A percentile compares a stretch with the other conserved stretches of the same genome.
These are phyloP conservation scores for Rhabditoides inermis DNA, from an alignment of 2,888 invertebrate species.

Conservation along the genomic window DNA sequence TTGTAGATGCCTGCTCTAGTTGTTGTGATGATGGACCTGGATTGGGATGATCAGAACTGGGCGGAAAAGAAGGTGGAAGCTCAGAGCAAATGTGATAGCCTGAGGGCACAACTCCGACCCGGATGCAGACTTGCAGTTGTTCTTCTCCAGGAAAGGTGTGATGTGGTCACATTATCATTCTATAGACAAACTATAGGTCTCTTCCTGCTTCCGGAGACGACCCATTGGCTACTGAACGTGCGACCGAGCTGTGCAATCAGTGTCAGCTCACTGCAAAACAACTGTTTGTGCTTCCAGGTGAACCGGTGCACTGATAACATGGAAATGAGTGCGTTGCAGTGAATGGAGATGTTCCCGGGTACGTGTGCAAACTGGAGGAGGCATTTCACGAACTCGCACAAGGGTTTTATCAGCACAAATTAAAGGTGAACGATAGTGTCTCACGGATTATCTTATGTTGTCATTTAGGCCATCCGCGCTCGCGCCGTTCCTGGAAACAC, in stretches of 20 bases:
- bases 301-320: slow-evolving; percentile 3
- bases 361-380: slow-evolving; percentile 70
- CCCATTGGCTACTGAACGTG: slow-evolving; percentile 76
- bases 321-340: neutral
- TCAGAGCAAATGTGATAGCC: slow-evolving; percentile 56
- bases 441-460: slow-evolving; percentile 76
- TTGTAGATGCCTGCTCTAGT: slow-evolving; percentile 78
- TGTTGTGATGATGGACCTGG: slow-evolving; percentile 88
- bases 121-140: slow-evolving; percentile 27
- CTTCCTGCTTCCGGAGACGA: slow-evolving; percentile 52
- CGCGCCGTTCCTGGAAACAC: slow-evolving; percentile 45
- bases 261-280: slow-evolving; percentile 86
- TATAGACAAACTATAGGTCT: slow-evolving; percentile 6
- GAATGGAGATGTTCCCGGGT: slow-evolving; percentile 8
- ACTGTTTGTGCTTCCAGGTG: slow-evolving; percentile 75
- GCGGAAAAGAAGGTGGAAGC: slow-evolving; percentile 86
- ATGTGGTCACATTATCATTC: too few relatives aligned
- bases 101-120: slow-evolving; percentile 18
- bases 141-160: slow-evolving; percentile 32
- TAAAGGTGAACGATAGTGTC: slow-evolving; percentile 70
- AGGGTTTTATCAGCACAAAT: slow-evolving; percentile 81
- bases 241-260: slow-evolving; percentile 77
- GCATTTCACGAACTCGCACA: slow-evolving; percentile 87
- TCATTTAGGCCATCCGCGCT: slow-evolving; percentile 62
- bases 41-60: slow-evolving; percentile 92